Evolutionary conservation across 2,113 vertebrate species (phyloP).

Genomic region (Xyliphius kryptos): DNA sequence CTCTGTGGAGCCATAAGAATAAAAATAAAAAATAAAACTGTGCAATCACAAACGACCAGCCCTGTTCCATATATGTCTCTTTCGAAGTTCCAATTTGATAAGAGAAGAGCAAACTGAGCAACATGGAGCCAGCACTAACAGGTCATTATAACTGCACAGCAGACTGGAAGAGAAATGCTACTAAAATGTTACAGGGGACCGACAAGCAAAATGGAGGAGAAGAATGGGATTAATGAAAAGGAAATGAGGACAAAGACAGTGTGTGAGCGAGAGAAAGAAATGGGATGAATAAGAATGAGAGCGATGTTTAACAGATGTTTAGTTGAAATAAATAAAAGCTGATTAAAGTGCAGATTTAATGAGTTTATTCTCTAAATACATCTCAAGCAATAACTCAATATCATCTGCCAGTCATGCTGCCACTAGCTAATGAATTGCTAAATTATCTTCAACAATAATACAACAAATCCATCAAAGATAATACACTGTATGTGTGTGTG

Average conservation of each 20-base stretch:
- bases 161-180: constrained; percentile 35
- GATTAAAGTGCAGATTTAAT: constrained; percentile 34
- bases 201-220: constrained; percentile 40
- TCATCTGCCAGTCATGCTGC: constrained; percentile 17
- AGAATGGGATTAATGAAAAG: constrained; percentile 40
- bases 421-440: constrained; percentile 29
- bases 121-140: constrained; percentile 7
- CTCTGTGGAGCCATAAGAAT: no score
- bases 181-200: constrained; percentile 36
- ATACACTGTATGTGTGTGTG: constrained; percentile 10
- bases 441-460: constrained; percentile 37
- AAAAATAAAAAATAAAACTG: not conserved
- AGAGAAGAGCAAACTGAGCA: constrained; percentile 5
- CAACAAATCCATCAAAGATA: constrained; percentile 30
- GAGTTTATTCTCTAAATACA: constrained; percentile 33
- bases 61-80: constrained; percentile 1
- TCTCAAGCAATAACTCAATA: constrained; percentile 30
- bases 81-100: constrained; percentile 5
- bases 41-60: not conserved
- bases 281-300: not conserved
- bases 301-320: constrained; percentile 17
- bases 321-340: constrained; percentile 32
- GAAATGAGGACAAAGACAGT: constrained; percentile 16
- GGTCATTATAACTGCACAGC: constrained; percentile 43
- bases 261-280: constrained; percentile 16